A percentile compares a stretch with the other conserved stretches of the same genome.
Evolutionary conservation across 1,140 invertebrate species (phyloP).

Genomic region (Papilio machaon): DNA sequence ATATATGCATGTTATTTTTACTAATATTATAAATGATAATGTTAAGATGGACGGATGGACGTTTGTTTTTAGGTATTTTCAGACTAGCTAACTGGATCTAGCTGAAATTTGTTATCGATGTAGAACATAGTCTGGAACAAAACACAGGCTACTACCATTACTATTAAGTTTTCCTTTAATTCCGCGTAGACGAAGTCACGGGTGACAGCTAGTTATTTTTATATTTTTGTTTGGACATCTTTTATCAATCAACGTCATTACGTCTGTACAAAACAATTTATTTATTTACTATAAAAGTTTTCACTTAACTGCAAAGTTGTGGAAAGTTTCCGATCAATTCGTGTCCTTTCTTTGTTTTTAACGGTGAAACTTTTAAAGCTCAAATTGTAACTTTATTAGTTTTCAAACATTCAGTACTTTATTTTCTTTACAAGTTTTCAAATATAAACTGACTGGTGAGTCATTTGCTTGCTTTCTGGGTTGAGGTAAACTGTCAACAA

Average conservation of each 20-base stretch:
- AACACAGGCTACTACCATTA: too few species aligned
- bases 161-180: too few species aligned
- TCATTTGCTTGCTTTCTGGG: neutral
- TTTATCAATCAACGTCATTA: neutral
- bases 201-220: neutral
- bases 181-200: too few species aligned
- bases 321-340: neutral
- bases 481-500: neutral
- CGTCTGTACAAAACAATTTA: slow-evolving; percentile 2
- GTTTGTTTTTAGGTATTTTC: too few species aligned
- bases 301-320: neutral
- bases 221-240: neutral
- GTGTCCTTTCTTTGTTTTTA: slow-evolving; percentile 17
- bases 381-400: slow-evolving; percentile 12
- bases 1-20: too few species aligned
- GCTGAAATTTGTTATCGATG: too few species aligned
- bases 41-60: too few species aligned
- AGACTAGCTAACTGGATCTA: too few species aligned
- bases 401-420: neutral
- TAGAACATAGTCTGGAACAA: too few species aligned
- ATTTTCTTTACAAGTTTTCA: neutral
- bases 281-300: slow-evolving; percentile 12
- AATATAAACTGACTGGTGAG: neutral
- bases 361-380: neutral
- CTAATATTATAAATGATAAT: too few species aligned